Evolutionary conservation across 1,140 invertebrate genomes (phyloP).

Genomic region (Lordiphosa collinella): DNA sequence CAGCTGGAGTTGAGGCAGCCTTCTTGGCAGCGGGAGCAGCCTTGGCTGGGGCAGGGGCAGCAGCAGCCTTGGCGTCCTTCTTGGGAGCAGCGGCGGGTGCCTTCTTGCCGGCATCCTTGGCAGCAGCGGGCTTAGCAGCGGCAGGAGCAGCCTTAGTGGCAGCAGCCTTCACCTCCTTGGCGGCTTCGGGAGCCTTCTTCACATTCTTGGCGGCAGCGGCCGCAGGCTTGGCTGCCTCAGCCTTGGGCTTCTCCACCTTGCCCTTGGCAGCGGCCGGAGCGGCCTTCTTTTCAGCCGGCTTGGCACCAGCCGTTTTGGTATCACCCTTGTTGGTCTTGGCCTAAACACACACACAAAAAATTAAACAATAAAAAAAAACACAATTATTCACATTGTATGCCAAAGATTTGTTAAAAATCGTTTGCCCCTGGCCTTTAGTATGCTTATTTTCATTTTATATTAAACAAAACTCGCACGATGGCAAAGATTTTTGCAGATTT

Average conservation of each 20-base stretch:
- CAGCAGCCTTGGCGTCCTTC: conserved; percentile 57
- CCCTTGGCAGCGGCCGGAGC: conserved; percentile 75
- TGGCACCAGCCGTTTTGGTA: conserved; percentile 65
- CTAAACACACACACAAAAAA: conserved; percentile 22
- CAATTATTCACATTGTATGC: neutral
- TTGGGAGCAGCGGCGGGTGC: conserved; percentile 53
- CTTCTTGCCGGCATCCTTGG: conserved; percentile 80
- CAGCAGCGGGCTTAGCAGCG: conserved; percentile 46
- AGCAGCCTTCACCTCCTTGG: conserved; percentile 65
- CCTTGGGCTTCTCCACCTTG: conserved; percentile 79
- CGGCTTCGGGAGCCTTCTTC: conserved; percentile 72
- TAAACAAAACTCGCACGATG: conserved; percentile 15
- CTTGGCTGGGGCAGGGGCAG: conserved; percentile 58
- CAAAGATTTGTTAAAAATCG: neutral
- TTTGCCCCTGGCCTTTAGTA: neutral
- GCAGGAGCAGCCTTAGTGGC: conserved; percentile 47
- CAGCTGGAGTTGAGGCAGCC: conserved; percentile 54
- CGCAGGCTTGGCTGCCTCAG: conserved; percentile 73
- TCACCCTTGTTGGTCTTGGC: conserved; percentile 76
- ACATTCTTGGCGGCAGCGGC: conserved; percentile 75
- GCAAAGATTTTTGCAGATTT: conserved; percentile 24
- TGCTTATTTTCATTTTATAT: conserved; percentile 24
- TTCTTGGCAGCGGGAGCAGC: conserved; percentile 44
- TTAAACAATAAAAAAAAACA: conserved; percentile 12
- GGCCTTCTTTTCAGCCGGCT: conserved; percentile 74